Evolutionary conservation across 2,888 invertebrate genomes (phyloP), one percentile per base, ranked within the genome.

Genomic region (Criorhina ranunculi): DNA sequence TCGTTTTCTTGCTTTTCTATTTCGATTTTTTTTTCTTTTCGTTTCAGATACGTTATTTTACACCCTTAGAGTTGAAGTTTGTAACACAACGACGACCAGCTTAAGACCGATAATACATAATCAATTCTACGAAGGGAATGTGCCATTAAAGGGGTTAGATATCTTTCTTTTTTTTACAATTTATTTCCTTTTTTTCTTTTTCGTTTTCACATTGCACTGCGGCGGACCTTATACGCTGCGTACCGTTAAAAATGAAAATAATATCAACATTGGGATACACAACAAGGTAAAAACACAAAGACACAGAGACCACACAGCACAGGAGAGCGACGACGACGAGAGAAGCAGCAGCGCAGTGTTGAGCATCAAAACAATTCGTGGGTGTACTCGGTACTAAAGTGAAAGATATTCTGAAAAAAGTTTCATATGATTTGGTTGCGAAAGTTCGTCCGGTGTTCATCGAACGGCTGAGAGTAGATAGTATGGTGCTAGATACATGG

Each of bases 281-380:
- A 85, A 85, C 44, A 70, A 76, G 69, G 80, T 64, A 24, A 59
- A 67, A 73, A 73, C 67, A 73, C 62, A 77, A 42, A 77, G 51
- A 60, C 33, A 77, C 60, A 76, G 57, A 77, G 37, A 53, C 37
- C 31, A 70, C 60, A 70, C 62, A 62, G 62, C 55, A 83, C 72
- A 69, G 69, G 69, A 85, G 76, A 85, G 80, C 73, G 69, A 62
- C 79, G 64, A 69, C 67, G 40, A 80, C 75, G 37, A 76, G 70
- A 75, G 70, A 66, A 80, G 80, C 80, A 85, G 80, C 75, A 79
- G 66, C 80, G 70, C 66, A 79, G 70, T 70, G 64, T 79, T 85
- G 59, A 85, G 85, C 85, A 85, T 85, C 80, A 85, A 85, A 85
- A 85, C 85, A 85, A 85, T 85, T 85, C 80, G 85, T 85, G 85